Evolutionary conservation across 2,888 invertebrate species (phyloP).

Genomic region (Cremastobaeus sp.): DNA sequence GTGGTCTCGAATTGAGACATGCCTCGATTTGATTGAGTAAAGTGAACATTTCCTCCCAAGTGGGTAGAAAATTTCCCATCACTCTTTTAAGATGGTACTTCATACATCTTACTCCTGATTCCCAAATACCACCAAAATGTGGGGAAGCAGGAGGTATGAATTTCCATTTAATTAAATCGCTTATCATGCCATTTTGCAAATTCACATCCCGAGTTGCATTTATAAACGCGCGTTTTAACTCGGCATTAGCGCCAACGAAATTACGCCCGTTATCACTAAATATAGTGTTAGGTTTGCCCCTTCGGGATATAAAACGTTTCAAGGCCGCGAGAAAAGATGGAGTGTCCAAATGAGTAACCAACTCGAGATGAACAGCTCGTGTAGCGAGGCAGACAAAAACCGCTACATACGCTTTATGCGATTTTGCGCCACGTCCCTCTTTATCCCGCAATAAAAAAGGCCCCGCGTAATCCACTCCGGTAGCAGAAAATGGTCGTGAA

Average conservation of each 20-base stretch:
- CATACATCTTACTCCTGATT: too few species aligned
- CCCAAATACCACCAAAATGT: not conserved
- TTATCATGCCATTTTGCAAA: not conserved
- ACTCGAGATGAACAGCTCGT: not conserved
- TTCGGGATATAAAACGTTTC: not conserved
- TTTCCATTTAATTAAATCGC: not conserved
- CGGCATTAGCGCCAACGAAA: not conserved
- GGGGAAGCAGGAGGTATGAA: not conserved
- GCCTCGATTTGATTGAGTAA: too few species aligned
- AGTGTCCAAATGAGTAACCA: conserved; percentile 1
- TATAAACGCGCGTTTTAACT: not conserved
- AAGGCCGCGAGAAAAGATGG: conserved; percentile 1
- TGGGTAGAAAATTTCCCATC: too few species aligned
- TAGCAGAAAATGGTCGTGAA: not conserved
- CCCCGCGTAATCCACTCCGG: not conserved
- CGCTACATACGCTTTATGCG: too few species aligned
- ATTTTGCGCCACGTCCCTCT: too few species aligned
- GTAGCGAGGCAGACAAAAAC: conserved; percentile 3
- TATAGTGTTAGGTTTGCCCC: not conserved
- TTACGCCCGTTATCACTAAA: conserved; percentile 2
- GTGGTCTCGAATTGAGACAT: not conserved
- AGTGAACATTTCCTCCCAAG: too few species aligned
- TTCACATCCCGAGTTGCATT: not conserved
- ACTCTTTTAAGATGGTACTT: too few species aligned
- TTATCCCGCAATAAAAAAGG: too few species aligned